Evolutionary conservation across 2,113 vertebrate genomes (phyloP).

Genomic region (Heliornis fulica): DNA sequence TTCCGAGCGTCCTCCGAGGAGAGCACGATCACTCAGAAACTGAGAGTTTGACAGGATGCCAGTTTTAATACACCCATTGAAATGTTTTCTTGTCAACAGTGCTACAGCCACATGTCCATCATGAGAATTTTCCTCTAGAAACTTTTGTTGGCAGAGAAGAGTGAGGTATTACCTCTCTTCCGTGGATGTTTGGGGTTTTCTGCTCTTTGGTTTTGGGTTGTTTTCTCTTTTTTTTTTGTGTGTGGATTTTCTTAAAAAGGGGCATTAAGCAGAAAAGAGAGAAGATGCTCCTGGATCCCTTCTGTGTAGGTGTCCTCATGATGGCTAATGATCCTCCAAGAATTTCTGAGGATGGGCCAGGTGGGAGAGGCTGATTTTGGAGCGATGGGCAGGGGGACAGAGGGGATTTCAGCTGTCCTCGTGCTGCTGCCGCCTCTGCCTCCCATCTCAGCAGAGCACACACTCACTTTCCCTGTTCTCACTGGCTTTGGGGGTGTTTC

Average conservation of each 20-base stretch:
- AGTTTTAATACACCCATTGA: not conserved
- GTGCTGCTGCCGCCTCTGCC: not conserved
- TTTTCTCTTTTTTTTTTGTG: not conserved
- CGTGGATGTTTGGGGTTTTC: rapidly evolving
- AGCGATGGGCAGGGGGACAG: not conserved
- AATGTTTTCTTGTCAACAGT: not conserved
- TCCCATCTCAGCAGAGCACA: not conserved
- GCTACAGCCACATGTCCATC: not conserved
- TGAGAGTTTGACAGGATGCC: not conserved
- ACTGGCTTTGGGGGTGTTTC: rapidly evolving
- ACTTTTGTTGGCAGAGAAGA: not conserved
- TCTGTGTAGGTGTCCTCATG: not conserved
- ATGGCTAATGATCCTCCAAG: rapidly evolving
- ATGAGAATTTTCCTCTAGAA: not conserved
- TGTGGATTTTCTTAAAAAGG: not conserved
- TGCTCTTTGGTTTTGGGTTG: not conserved
- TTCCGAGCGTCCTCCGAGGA: not conserved
- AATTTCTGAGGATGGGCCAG: not conserved
- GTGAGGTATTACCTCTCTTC: not conserved
- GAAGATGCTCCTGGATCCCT: not conserved
- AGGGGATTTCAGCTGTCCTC: not conserved
- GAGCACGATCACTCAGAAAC: not conserved
- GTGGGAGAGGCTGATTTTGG: not conserved
- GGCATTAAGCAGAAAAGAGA: not conserved
- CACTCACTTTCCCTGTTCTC: rapidly evolving